Base-by-base conservation (phyloP, 2,113 vertebrate genomes). In the Sturnira hondurensis region DNA sequence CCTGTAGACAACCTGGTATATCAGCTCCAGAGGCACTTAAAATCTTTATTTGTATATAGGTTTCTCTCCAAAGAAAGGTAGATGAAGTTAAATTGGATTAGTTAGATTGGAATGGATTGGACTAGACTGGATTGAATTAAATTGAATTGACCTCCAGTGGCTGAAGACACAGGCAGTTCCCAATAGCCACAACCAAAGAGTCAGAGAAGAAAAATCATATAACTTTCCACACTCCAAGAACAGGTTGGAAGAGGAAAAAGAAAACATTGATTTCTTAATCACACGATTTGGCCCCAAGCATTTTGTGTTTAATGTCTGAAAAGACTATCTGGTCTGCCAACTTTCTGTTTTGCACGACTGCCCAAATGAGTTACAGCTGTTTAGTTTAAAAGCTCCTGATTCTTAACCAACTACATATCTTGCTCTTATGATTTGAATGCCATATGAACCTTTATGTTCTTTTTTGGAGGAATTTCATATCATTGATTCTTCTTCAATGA, bases 191-290 rank as follows among this genome's bases (percentile, higher is more conserved):
- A 96, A 94, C 85, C 50, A 88, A 52, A 95, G 74, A 86, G 67
- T 82, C 94, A 93, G 76, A 92, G 71, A 95, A 93, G 61, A 96
- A 96, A 97, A 96, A 86, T 78, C 71, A 14, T 50, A 86, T 95
- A 93, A 94, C 85, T 97, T 98, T 97, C 94, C 87, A 96, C 96
- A 97, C 92, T 95, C 77, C 67, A 65, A 93, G 84, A 95, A 88
- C 74, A 97, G 95, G 95, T 96, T 97, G 95, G 96, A 96, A 94
- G 22, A 61, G 12, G 41, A 56, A 92, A 97, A 95, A 96, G 83
- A 97, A 97, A 97, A 92, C 73, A 97, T 95, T 97, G 96, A 98
- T 94, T 98, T 97, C 97, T 97, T 97, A 97, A 97, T 98, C 97
- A 97, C 81, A 93, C 88, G 74, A 92, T 91, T 97, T 97, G 94